Percentiles rank a stretch among this genome's conserved stretches.
phyloP scores from a whole-genome alignment of 2,113 vertebrate genomes.

The Burhinus bistriatus region DNA sequence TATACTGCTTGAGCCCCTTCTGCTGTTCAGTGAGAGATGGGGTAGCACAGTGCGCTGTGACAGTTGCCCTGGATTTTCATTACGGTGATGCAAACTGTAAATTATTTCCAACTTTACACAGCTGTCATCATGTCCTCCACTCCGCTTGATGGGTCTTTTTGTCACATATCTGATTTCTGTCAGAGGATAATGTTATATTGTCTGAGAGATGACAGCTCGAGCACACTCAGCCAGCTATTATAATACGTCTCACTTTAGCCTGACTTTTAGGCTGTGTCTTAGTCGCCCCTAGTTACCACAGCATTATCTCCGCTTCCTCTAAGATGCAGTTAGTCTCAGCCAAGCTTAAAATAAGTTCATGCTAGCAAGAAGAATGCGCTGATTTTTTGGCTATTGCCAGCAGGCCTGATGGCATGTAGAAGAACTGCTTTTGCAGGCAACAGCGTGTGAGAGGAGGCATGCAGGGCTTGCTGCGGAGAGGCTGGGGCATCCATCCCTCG shows the following conservation, averaged over 20 bases:
- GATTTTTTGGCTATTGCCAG: background rate
- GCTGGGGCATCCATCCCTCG: background rate
- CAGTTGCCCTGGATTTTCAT: constrained; percentile 64
- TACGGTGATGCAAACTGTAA: constrained; percentile 62
- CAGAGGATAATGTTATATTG: constrained; percentile 60
- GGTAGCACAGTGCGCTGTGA: constrained; percentile 24
- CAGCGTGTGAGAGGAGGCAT: background rate
- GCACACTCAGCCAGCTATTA: constrained; percentile 60
- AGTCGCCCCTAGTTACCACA: background rate
- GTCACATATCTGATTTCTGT: constrained; percentile 72
- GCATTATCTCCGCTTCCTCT: background rate
- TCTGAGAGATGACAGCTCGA: constrained; percentile 59
- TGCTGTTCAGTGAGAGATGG: background rate
- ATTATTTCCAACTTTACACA: constrained; percentile 61
- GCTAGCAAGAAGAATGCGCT: background rate
- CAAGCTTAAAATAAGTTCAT: background rate
- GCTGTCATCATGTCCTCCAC: constrained; percentile 61
- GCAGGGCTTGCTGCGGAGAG: background rate
- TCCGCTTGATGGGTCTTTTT: constrained; percentile 26
- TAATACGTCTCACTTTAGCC: constrained; percentile 65
- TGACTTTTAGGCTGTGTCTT: constrained; percentile 41
- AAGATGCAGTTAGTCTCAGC: background rate
- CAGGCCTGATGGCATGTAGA: background rate
- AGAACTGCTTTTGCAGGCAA: background rate
- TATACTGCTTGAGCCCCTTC: constrained; percentile 39